Evolutionary conservation across 1,140 invertebrate species (phyloP).

Genomic region (Pseudomyrmex flavicornis): DNA sequence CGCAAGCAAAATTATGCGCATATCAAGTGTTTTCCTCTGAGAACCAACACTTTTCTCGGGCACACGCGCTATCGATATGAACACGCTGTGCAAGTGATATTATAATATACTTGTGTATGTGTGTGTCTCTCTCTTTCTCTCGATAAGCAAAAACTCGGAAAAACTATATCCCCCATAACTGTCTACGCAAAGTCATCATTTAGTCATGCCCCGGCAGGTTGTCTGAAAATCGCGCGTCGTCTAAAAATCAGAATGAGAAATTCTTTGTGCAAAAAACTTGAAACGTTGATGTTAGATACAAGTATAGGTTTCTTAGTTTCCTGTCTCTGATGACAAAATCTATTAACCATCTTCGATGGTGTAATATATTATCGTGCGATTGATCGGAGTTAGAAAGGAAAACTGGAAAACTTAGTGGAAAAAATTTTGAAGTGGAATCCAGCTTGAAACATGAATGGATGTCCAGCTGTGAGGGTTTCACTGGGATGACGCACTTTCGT

Average conservation of each 20-base stretch:
- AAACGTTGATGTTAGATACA: too few species aligned
- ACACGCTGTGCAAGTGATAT: not conserved
- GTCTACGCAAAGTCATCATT: not conserved
- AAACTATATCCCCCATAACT: not conserved
- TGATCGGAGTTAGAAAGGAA: too few species aligned
- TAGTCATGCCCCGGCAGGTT: too few species aligned
- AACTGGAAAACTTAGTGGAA: too few species aligned
- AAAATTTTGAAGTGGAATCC: conserved; percentile 14
- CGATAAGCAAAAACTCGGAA: not conserved
- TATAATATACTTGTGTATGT: not conserved
- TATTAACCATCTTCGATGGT: too few species aligned
- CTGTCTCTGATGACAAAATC: too few species aligned
- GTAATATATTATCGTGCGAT: too few species aligned
- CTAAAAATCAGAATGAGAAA: not conserved
- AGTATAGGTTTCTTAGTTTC: too few species aligned
- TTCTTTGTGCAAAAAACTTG: too few species aligned
- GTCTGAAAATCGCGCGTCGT: too few species aligned
- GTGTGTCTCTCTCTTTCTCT: not conserved
- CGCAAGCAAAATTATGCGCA: conserved; percentile 41
- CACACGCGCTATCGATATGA: conserved; percentile 27
- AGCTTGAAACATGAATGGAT: conserved; percentile 71
- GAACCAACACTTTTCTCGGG: conserved; percentile 28
- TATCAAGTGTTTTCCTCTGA: conserved; percentile 34
- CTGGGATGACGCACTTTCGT: conserved; percentile 74
- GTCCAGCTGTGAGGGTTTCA: conserved; percentile 80